phyloP scores from a whole-genome alignment of 2,113 vertebrate genomes.

The Coryphaenoides rupestris region DNA sequence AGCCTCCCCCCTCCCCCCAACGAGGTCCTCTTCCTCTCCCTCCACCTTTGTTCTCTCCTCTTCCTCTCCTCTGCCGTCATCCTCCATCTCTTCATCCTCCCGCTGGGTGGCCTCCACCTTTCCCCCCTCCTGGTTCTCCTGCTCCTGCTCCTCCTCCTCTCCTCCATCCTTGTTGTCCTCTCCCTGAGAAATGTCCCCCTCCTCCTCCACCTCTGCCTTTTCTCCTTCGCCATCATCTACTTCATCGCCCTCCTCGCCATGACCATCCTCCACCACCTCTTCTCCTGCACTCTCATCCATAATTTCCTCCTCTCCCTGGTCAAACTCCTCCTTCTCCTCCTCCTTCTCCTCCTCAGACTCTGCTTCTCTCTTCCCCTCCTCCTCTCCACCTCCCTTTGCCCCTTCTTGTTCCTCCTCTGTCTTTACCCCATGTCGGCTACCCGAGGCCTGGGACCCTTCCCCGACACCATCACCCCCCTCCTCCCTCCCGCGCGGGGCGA shows the following conservation, averaged over 20 bases:
- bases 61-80: too few relatives aligned
- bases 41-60: background rate
- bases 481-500: too few relatives aligned
- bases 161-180: background rate
- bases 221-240: background rate
- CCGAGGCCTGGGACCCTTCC: too few relatives aligned
- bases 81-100: background rate
- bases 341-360: conserved; percentile 33
- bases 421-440: too few relatives aligned
- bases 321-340: background rate
- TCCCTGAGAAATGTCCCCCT: conserved; percentile 12
- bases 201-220: conserved; percentile 15
- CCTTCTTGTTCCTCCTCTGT: too few relatives aligned
- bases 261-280: too few relatives aligned
- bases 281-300: background rate
- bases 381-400: background rate
- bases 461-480: too few relatives aligned
- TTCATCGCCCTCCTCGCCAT: background rate
- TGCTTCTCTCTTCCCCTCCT: conserved; percentile 13
- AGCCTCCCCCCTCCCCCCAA: background rate
- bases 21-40: too few relatives aligned
- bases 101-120: background rate
- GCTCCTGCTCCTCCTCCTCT: conserved; percentile 6
- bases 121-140: background rate
- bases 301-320: conserved; percentile 1